Evolutionary conservation across 2,888 invertebrate species (phyloP).

Genomic region (Geotrupes spiniger): DNA sequence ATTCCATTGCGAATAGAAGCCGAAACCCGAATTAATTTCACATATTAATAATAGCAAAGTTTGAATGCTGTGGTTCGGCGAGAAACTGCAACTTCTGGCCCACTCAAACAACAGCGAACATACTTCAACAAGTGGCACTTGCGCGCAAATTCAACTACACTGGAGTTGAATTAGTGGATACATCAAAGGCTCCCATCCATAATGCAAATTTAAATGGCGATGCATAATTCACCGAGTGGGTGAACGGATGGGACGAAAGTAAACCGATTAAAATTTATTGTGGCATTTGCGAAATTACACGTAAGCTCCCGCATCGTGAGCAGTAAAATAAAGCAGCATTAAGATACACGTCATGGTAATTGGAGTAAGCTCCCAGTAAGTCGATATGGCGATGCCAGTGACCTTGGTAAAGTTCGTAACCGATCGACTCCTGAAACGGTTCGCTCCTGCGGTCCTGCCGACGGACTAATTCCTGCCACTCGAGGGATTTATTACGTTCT

Average conservation of each 20-base stretch:
- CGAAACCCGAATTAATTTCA: too few species aligned
- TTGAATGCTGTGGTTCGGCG: too few species aligned
- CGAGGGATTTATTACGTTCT: not conserved
- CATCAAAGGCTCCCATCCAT: not conserved
- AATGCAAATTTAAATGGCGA: constrained; percentile 4
- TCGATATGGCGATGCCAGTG: not conserved
- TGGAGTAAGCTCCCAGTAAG: constrained; percentile 1
- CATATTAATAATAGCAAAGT: too few species aligned
- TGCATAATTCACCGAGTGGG: not conserved
- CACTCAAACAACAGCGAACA: too few species aligned
- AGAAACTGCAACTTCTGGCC: too few species aligned
- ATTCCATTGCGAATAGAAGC: too few species aligned
- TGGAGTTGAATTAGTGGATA: constrained; percentile 5
- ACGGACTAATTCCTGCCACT: constrained; percentile 6
- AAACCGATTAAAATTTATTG: not conserved
- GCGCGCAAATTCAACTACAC: constrained; percentile 6
- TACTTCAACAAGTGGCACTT: not conserved
- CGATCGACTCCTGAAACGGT: constrained; percentile 3
- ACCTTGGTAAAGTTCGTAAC: constrained; percentile 3
- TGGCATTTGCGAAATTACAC: constrained; percentile 2
- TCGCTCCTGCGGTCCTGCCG: not conserved
- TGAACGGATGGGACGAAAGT: not conserved
- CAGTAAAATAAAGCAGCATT: not conserved
- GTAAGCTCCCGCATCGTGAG: not conserved
- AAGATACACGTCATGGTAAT: constrained; percentile 1